Percentiles rank a stretch among this genome's conserved stretches.
These are phyloP conservation scores for Synaphobranchus kaupii DNA, from an alignment of 2,797 vertebrate genomes.

Conservation along the genomic window DNA sequence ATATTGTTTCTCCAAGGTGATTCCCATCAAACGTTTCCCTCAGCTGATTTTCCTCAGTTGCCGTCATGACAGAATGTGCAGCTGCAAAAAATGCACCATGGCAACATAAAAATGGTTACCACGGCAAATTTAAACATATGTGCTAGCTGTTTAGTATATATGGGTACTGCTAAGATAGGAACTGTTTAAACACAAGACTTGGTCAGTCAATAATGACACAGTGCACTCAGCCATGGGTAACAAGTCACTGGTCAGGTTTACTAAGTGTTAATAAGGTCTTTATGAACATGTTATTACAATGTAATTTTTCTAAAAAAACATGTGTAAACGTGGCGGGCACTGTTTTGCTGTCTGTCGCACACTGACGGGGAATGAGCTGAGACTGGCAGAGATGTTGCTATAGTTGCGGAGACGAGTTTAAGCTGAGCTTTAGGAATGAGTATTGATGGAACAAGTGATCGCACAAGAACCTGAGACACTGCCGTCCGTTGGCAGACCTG, in stretches of 20 bases:
- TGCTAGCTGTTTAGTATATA: not conserved
- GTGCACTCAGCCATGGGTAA: not conserved
- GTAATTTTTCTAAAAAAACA: not conserved
- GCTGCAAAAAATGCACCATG: conserved; percentile 9
- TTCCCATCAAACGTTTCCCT: conserved; percentile 19
- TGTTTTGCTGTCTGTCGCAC: not conserved
- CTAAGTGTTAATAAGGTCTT: not conserved
- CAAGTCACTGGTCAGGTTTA: not conserved
- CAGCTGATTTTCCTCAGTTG: not conserved
- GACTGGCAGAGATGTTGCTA: not conserved
- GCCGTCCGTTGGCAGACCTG: not conserved
- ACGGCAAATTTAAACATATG: not conserved
- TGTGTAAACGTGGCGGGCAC: not conserved
- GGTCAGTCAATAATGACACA: not conserved
- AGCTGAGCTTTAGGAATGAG: not conserved
- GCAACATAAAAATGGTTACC: not conserved
- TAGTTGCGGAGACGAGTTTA: not conserved
- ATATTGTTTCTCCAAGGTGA: conserved; percentile 20
- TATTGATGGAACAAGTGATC: conserved; percentile 13
- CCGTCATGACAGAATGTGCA: not conserved
- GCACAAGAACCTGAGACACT: not conserved
- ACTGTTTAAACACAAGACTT: not conserved
- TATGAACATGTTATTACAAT: not conserved
- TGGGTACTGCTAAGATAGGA: not conserved
- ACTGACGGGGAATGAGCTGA: not conserved